Base-by-base conservation (phyloP, 2,888 invertebrate species). In the Leucophenga maculata region DNA sequence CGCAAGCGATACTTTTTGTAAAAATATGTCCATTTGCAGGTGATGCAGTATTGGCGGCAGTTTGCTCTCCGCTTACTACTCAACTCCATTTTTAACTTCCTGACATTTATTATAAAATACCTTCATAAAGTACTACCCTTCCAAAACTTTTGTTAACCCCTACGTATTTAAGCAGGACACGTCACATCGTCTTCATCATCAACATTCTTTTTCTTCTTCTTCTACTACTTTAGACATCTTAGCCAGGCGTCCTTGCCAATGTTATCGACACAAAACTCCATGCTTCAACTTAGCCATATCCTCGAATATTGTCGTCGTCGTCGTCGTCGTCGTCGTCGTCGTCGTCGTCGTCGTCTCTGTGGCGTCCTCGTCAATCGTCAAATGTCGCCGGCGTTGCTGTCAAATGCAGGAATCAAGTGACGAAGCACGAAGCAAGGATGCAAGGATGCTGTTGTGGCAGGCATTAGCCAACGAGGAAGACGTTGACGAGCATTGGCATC, bases 341-440 rank as follows among this genome's bases (percentile, higher is more conserved):
- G 20, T 46, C 32, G 13, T 14, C 20, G 26, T 44, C 48, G 16
- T 32, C 74, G 72, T 70, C 77, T 78, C 77, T 48, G 20, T 79
- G 80, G 80, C 83, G 82, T 83, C 79, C 78, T 85, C 85, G 85
- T 85, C 84, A 84, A 85, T 85, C 84, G 85, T 84, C 84, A 85
- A 85, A 79, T 85, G 84, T 83, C 79, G 82, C 77, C 78, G 39
- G 75, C 78, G 84, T 65, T 75, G 77, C 78, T 85, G 85, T 83
- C 85, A 83, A 79, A 74, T 78, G 78, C 82, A 82, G 75, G 71
- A 55, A 75, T 46, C 62, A 76, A 80, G 77, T 77, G 74, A 74
- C 72, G 72, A 75, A n/a, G 59, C 60, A 50, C 54, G 69, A 72
- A 72, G 72, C 70, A 72, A 66, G 32, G 69, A 70, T 67, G 69